Conservation (phyloP, 2,888 invertebrate genomes). For the Dasypolia templi region DNA sequence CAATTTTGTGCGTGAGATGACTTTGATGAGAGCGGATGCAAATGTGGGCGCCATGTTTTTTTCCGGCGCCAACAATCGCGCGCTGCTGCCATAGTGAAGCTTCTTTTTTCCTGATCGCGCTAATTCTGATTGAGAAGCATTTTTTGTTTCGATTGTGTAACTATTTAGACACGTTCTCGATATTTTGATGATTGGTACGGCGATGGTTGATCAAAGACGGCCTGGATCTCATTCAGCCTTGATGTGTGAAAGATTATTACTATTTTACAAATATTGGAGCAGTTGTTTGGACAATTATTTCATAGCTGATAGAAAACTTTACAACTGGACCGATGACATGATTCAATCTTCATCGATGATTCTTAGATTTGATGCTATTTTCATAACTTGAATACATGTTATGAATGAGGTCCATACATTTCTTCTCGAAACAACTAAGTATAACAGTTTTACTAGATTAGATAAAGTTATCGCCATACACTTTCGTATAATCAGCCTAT, state of each 20-base stretch:
- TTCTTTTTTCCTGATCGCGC: slow-evolving; percentile 75
- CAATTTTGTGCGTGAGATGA: slow-evolving; percentile 75
- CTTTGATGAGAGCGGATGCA: slow-evolving; percentile 73
- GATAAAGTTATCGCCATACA: background rate
- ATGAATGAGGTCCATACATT: background rate
- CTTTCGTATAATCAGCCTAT: no score
- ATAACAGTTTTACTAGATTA: background rate
- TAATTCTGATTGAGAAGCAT: slow-evolving; percentile 80
- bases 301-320: slow-evolving; percentile 60
- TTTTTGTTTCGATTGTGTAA: slow-evolving; percentile 75
- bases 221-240: slow-evolving; percentile 66
- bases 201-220: slow-evolving; percentile 78
- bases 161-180: slow-evolving; percentile 68
- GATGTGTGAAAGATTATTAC: slow-evolving; percentile 73
- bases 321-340: slow-evolving; percentile 62
- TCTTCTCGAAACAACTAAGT: background rate
- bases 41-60: slow-evolving; percentile 79
- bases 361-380: slow-evolving; percentile 32
- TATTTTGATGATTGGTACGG: slow-evolving; percentile 72
- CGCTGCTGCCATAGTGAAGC: slow-evolving; percentile 80
- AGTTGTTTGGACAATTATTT: slow-evolving; percentile 68
- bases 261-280: slow-evolving; percentile 72
- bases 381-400: background rate
- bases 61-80: slow-evolving; percentile 78
- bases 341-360: slow-evolving; percentile 57